A percentile compares a stretch with the other conserved stretches of the same genome.
Evolutionary conservation across 2,797 vertebrate species (phyloP).

Genomic region (Oreortyx pictus): DNA sequence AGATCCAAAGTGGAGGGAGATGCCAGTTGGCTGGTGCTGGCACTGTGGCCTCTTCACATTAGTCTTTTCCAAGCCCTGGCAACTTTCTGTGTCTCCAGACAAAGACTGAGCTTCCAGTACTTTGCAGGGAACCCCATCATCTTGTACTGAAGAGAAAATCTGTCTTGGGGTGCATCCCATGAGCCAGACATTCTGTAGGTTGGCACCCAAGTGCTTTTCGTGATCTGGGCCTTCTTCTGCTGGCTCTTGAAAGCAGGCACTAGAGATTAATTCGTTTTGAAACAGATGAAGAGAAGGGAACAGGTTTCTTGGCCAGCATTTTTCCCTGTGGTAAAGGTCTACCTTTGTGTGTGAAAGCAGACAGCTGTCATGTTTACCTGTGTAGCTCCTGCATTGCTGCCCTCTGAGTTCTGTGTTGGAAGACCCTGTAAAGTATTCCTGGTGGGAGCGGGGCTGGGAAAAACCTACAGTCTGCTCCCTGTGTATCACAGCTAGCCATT

Average conservation of each 20-base stretch:
- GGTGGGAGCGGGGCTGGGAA: slow-evolving; percentile 6
- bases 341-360: slow-evolving; percentile 23
- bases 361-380: neutral
- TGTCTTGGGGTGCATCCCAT: neutral
- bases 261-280: neutral
- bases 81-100: neutral
- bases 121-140: neutral
- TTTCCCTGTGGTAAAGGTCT: neutral
- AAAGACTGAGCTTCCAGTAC: neutral
- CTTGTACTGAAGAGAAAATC: neutral
- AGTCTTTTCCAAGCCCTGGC: neutral
- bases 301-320: neutral
- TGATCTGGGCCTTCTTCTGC: slow-evolving; percentile 44
- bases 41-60: slow-evolving; percentile 11
- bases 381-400: neutral
- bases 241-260: neutral
- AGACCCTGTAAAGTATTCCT: slow-evolving; percentile 4
- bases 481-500: slow-evolving; percentile 42
- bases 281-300: neutral
- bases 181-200: neutral
- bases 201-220: neutral
- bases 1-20: neutral
- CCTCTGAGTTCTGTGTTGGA: slow-evolving; percentile 6
- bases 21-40: neutral
- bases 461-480: slow-evolving; percentile 50